Base-by-base conservation (phyloP, 2,888 invertebrate species). In the Smittia sp. region DNA sequence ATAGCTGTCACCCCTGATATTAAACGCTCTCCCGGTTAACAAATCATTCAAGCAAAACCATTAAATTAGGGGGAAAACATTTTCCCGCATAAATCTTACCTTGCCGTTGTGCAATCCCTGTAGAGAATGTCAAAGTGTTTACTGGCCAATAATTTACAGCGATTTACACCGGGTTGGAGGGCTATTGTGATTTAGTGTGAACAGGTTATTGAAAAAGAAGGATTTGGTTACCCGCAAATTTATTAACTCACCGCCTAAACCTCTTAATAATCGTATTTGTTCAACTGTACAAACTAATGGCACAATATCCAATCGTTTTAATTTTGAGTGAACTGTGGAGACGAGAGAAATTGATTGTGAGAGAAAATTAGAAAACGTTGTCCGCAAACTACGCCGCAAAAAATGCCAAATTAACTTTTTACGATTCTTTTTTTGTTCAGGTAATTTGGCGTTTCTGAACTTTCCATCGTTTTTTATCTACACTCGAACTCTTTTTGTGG, bases 281-380 rank as follows among this genome's bases (percentile, higher is more conserved):
- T 99, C 99, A 82, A 99, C 99, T 86, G 99, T 99, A 88, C 99
- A 99, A 80, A 99, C 98, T 79, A 98, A 88, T 77, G 98, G 98
- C 81, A 96, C 94, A 85, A 99, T 98, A 87, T 98, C 98, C 82
- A 99, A 89, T 79, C 99, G 89, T 87, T 98, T 99, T 79, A 99
- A 88, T 85, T 99, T 99, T 73, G 99, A 99, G 84, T 99, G 99
- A 81, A 99, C 98, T 76, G 39, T 39, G 15, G 54, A 24, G 20
- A 66, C 18, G 32, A 24, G 46, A 65, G 32, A 25, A 65, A 65
- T 65, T 41, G 3, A 22, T 22, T 7, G 2, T 22, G 22, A 22
- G 18, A 46, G 6, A n/a, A 18, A 58, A 58, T 58, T 58, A 18
- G n/a, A 7, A 58, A 58, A 22, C 6, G 22, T 18, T 58, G 58